Evolutionary conservation across 2,113 vertebrate genomes (phyloP), one percentile per base, ranked within the genome.

Genomic region (Cyprinodon variegatus): DNA sequence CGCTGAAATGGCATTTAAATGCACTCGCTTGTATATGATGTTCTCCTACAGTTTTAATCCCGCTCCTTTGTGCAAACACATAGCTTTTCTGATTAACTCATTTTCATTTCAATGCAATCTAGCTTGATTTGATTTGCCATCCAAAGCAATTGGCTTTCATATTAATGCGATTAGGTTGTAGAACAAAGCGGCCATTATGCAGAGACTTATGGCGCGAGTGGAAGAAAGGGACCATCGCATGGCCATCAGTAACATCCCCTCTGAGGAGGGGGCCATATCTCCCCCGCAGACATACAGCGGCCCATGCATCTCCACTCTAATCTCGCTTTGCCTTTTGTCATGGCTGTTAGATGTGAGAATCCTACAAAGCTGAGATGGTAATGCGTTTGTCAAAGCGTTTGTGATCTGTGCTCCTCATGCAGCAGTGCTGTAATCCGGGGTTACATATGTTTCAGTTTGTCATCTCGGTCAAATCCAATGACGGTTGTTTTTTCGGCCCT

Each of bases 111-210:
- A 90, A 87, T 91, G 86, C 79, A 87, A 93, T 93, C 87, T 84
- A 83, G 80, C 86, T 77, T 89, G 91, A 93, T 92, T 93, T 91
- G 88, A 92, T 93, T 91, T 92, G 85, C 79, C 86, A 89, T 91
- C 86, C 85, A 82, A 48, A 89, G 85, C 88, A 88, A 92, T 90
- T 90, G 88, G 79, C 88, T 90, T 88, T 92, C 89, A 88, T 92
- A 92, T 92, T 92, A 92, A 91, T 92, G 85, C 63, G 82, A 93
- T 92, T 93, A 92, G 66, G 84, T 79, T 60, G 77, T 78, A 88
- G 85, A 90, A 93, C 90, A 92, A 92, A 92, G 82, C 76, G 29
- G 73, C 82, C 85, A 90, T 94, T 93, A 93, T 88, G 71, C 76
- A 66, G 82, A 87, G 86, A 86, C 90, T 91, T 91, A 90, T 91